phyloP scores from a whole-genome alignment of 2,113 vertebrate species.

The Aptenodytes forsteri region DNA sequence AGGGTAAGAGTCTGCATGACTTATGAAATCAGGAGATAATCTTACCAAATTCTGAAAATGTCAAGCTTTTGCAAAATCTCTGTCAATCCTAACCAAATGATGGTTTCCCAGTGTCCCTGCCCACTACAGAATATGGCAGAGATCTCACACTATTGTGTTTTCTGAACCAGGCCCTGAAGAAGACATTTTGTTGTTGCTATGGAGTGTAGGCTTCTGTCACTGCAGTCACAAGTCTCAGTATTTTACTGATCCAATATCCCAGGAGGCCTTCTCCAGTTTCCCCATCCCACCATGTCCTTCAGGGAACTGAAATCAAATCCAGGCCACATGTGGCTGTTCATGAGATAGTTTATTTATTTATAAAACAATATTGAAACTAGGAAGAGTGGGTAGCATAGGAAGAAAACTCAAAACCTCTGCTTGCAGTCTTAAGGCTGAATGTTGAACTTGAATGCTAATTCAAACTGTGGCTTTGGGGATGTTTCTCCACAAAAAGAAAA shows the following conservation, averaged over 20 bases:
- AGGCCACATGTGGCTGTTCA: neutral
- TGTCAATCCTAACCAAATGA: too few relatives aligned
- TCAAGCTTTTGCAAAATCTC: too few relatives aligned
- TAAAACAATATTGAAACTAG: neutral
- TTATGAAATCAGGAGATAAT: too few relatives aligned
- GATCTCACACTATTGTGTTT: neutral
- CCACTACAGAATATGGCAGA: neutral
- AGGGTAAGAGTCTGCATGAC: too few relatives aligned
- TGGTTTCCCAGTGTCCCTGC: too few relatives aligned
- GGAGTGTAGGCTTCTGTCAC: neutral
- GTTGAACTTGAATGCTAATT: too few relatives aligned
- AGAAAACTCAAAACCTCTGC: neutral
- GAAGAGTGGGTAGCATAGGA: neutral
- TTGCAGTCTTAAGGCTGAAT: neutral
- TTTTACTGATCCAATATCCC: neutral
- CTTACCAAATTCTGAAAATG: too few relatives aligned
- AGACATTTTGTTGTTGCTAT: neutral
- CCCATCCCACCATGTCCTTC: too few relatives aligned
- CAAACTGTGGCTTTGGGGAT: neutral
- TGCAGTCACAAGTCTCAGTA: neutral
- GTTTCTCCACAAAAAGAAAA: neutral
- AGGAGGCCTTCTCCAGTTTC: neutral
- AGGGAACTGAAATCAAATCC: neutral
- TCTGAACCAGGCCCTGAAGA: neutral
- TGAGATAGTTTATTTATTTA: fast-evolving